Base-by-base conservation (phyloP, 2,888 invertebrate species). In the Chrysina gloriosa region DNA sequence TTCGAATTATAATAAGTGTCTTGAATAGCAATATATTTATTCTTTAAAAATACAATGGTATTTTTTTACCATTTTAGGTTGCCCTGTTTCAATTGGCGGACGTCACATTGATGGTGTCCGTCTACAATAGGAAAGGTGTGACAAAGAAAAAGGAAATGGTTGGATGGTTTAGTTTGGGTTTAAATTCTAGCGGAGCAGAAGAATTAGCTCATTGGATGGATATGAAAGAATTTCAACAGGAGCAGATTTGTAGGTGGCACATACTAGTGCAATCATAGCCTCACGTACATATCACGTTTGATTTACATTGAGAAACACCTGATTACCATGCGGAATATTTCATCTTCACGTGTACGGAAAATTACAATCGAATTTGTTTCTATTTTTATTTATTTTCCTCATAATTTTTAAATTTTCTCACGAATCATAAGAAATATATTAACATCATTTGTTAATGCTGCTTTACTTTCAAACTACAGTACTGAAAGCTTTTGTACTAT, bases 61-160 rank as follows among this genome's bases (percentile, higher is more conserved):
- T 58, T 65, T 27, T 69, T 65, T 64, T 48, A 52, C 34, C 39
- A 65, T 73, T 77, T 19, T 81, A 95, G 94, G 96, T 97, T 79
- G 95, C 97, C 39, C 87, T 97, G 73, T 97, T 97, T 83, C 97
- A 97, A 86, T 86, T 97, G 70, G 94, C 92, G 42, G 97, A 97
- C 79, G 97, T 97, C 63, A 97, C 97, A 1, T 86, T 97, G 73
- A 95, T 97, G 92, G 90, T 96, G 71, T 95, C 96, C 0, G 94
- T 97, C 67, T 97, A 97, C 87, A 91, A 90, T 79, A 93, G 96
- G 81, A 92, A 95, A 72, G 92, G 96, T 75, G 94, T 96, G 81
- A 92, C 92, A 74, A 97, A 97, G 81, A 92, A 95, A 74, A 95
- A 97, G 80, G 97, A 97, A 83, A 95, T 97, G 93, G 93, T 97